Evolutionary conservation across 2,113 vertebrate species (phyloP).

Genomic region (Tringa solitaria): DNA sequence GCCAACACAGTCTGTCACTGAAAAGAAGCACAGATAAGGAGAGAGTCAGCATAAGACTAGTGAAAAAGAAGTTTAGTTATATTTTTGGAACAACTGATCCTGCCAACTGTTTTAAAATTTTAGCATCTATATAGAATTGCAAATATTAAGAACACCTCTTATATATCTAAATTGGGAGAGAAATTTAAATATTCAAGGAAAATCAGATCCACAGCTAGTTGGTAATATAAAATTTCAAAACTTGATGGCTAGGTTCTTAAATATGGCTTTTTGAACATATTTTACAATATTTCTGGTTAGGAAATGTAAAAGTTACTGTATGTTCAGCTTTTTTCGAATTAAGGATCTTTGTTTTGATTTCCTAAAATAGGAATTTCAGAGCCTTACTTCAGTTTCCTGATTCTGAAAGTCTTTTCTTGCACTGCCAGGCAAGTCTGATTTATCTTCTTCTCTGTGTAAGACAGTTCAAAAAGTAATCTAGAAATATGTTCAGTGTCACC

Average conservation of each 20-base stretch:
- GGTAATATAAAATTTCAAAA: background rate
- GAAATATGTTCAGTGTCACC: background rate
- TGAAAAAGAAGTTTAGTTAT: background rate
- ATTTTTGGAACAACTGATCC: background rate
- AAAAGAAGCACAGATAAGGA: background rate
- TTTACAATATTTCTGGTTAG: background rate
- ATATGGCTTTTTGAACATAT: background rate
- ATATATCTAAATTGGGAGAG: background rate
- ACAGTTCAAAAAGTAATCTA: background rate
- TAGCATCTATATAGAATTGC: background rate
- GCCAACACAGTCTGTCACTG: background rate
- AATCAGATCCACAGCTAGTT: background rate
- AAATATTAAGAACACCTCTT: background rate
- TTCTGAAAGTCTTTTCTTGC: background rate
- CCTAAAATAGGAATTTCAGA: background rate
- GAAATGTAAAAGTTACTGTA: background rate
- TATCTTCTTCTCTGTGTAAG: rapidly evolving
- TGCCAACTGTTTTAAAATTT: background rate
- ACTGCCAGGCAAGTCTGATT: background rate
- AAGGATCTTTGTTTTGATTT: background rate
- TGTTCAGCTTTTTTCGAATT: background rate
- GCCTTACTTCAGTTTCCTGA: background rate
- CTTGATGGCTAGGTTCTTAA: background rate
- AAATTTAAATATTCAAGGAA: background rate
- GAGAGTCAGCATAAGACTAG: background rate